Evolutionary conservation across 2,797 vertebrate species (phyloP).

Genomic region (Gymnothorax javanicus): DNA sequence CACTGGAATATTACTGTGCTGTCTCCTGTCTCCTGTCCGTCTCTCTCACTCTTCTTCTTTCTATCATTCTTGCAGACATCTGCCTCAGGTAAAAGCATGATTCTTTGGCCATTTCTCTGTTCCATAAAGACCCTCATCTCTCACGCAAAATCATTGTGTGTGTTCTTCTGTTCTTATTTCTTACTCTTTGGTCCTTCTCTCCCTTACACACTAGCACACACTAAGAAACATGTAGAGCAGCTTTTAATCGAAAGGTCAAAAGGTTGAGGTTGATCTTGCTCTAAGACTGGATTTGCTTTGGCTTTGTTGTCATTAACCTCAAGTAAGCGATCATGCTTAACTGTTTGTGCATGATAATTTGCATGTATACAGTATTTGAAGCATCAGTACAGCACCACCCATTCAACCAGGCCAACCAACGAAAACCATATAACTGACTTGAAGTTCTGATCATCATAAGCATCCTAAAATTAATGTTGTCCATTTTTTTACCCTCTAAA

Average conservation of each 20-base stretch:
- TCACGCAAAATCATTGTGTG: background rate
- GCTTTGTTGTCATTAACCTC: background rate
- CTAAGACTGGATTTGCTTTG: constrained; percentile 2
- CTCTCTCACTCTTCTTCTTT: constrained; percentile 38
- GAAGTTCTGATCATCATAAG: background rate
- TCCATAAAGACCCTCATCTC: background rate
- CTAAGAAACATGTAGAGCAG: background rate
- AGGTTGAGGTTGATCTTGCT: background rate
- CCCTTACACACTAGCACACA: background rate
- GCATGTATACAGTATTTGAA: constrained; percentile 21
- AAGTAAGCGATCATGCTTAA: background rate
- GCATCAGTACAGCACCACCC: background rate
- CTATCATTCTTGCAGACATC: constrained; percentile 40
- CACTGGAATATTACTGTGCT: constrained; percentile 33
- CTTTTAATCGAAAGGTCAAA: background rate
- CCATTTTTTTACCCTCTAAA: too few species aligned
- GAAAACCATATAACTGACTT: background rate
- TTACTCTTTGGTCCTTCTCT: background rate
- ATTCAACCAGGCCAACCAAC: background rate
- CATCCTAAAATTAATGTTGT: background rate
- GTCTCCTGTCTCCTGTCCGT: constrained; percentile 38
- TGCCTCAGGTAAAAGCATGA: constrained; percentile 41
- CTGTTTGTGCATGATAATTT: constrained; percentile 23
- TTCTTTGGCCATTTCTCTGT: constrained; percentile 22
- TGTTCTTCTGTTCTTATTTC: background rate